Conservation (phyloP, 1,140 invertebrate species). For the Procambarus clarkii region DNA sequence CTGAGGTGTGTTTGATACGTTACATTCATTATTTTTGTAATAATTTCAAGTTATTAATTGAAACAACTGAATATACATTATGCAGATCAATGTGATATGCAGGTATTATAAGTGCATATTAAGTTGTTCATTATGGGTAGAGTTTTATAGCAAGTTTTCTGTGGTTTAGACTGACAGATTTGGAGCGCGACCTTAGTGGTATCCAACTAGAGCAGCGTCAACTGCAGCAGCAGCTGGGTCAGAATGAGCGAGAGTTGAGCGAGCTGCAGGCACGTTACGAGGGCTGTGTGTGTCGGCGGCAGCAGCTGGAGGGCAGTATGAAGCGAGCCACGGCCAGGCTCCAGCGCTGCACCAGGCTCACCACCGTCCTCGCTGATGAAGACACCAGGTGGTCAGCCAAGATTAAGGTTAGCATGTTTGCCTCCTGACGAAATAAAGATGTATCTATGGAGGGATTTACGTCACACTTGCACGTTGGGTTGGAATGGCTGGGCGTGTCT, state of each 20-base stretch:
- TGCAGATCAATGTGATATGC: no score
- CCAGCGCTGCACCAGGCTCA: constrained; percentile 87
- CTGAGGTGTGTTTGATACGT: constrained; percentile 79
- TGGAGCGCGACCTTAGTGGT: constrained; percentile 75
- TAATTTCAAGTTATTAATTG: no score
- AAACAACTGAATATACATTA: no score
- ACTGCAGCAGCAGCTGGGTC: constrained; percentile 72
- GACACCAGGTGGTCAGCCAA: constrained; percentile 87
- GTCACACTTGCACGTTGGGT: no score
- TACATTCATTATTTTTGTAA: not conserved
- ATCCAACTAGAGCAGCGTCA: constrained; percentile 64
- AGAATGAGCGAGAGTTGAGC: constrained; percentile 70
- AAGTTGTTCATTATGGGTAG: no score
- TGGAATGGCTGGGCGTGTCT: no score
- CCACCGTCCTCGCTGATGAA: constrained; percentile 89
- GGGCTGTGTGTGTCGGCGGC: constrained; percentile 79
- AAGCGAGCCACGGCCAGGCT: constrained; percentile 86
- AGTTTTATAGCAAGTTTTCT: not conserved
- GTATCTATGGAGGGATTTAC: no score
- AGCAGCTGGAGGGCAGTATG: constrained; percentile 81
- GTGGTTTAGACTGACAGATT: constrained; percentile 80
- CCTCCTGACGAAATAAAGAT: no score
- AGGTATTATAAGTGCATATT: no score
- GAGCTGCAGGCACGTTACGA: constrained; percentile 77
- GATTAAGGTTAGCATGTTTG: constrained; percentile 79